Evolutionary conservation across 2,888 invertebrate genomes (phyloP).

Genomic region (Eutolmus rufibarbis): DNA sequence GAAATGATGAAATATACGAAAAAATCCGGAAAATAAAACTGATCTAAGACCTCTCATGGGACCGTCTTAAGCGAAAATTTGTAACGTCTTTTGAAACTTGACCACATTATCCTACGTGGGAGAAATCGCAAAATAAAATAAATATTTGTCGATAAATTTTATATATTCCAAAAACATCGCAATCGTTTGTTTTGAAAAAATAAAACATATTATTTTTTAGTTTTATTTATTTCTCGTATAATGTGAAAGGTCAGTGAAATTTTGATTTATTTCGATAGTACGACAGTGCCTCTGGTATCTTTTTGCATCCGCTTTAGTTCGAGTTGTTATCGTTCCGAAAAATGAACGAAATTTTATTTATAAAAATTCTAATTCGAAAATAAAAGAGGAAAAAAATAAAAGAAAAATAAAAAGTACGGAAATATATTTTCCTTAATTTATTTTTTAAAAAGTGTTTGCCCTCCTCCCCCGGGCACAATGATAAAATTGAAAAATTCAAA

Average conservation of each 20-base stretch:
- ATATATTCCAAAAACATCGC: no score
- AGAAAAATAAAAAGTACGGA: no score
- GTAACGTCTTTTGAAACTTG: background rate
- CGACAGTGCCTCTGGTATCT: background rate
- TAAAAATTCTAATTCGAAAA: background rate
- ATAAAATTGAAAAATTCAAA: background rate
- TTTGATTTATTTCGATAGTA: background rate
- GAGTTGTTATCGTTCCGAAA: background rate
- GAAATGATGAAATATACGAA: background rate
- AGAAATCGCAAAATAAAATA: background rate
- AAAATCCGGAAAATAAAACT: background rate
- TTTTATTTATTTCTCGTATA: no score
- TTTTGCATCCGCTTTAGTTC: background rate
- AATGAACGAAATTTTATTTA: background rate
- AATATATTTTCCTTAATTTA: background rate
- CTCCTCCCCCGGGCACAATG: background rate
- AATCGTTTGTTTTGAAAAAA: no score
- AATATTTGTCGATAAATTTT: no score
- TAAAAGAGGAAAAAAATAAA: background rate
- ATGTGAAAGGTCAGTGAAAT: background rate
- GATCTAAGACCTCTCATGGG: background rate
- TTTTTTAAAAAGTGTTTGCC: background rate
- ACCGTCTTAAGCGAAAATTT: background rate
- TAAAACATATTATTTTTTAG: no score
- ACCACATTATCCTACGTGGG: background rate